Base-by-base conservation (phyloP, 1,140 invertebrate genomes). In the Portunus trituberculatus region DNA sequence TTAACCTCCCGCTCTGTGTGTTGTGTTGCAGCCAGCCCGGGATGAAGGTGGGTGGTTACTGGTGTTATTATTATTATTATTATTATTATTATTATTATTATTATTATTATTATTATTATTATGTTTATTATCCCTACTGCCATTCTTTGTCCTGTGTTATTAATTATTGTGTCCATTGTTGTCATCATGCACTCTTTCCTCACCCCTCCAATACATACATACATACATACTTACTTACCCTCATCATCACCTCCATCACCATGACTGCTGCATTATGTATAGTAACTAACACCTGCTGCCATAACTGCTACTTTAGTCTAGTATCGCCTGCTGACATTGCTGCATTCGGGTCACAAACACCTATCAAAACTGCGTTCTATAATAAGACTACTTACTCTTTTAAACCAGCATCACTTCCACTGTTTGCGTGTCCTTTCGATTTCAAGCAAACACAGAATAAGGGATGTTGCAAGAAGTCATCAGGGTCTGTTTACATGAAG, bases 21-120 rank as follows among this genome's bases (percentile, higher is more conserved):
- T n/a, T 76, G 67, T 76, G 67, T 76, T 76, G 67, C 67, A 76
- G 67, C 67, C 67, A 76, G 67, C 67, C 67, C 67, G 67, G 67
- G 67, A 76, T 76, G n/a, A 25, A 76, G 67, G 67, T 76, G n/a
- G 20, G 39, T 39, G 39, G 39, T 39, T 39, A 39, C 10, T 76
- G 67, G 0, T n/a, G 8, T 2, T n/a, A 6, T 39, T 39, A 39
- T n/a, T 76, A 76, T 76, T 76, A 76, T 25, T n/a, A n/a, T 25
- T n/a, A n/a, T 76, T 76, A 76, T 59, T 59, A 0, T 59, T 59
- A 59, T 20, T 59, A 14, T 20, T 59, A 59, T 20, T 59, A n/a
- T 7, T 76, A 76, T n/a, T 76, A 76, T 76, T n/a, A 76, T 20
- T 59, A 20, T 12, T 59, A 20, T 59, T 59, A 59, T 76, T 76